phyloP scores from a whole-genome alignment of 2,113 vertebrate species.

The Dicerorhinus sumatrensis region DNA sequence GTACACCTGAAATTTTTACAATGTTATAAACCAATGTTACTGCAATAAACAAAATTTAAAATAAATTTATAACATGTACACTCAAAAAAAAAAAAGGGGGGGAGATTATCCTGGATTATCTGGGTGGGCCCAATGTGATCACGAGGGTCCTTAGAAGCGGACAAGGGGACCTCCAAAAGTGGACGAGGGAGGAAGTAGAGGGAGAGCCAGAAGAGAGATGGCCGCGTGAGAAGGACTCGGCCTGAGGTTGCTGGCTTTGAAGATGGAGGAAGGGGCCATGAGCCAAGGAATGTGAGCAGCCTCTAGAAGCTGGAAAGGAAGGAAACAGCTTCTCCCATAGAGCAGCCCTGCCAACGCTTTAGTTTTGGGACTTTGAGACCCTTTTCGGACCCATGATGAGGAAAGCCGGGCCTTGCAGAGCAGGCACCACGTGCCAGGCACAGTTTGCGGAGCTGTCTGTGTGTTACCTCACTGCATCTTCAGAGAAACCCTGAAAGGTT shows the following conservation, averaged over 20 bases:
- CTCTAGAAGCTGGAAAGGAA: not conserved
- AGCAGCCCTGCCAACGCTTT: not conserved
- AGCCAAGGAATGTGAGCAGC: not conserved
- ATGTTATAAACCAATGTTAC: too few species aligned
- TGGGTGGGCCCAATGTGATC: not conserved
- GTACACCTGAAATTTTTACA: too few species aligned
- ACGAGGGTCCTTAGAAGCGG: not conserved
- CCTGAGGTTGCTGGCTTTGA: not conserved
- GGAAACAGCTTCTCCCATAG: not conserved
- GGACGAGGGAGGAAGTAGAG: not conserved
- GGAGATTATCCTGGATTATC: not conserved
- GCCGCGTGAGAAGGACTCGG: not conserved
- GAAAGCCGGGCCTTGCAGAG: not conserved
- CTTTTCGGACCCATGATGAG: fast-evolving
- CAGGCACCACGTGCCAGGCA: fast-evolving
- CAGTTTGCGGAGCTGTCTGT: fast-evolving
- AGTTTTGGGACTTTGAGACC: not conserved
- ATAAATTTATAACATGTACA: too few species aligned
- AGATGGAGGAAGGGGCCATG: not conserved
- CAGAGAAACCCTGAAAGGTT: not conserved
- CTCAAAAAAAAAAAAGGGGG: too few species aligned
- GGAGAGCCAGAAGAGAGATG: not conserved
- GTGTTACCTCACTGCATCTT: fast-evolving
- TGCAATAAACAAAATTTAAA: too few species aligned
- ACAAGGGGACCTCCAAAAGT: too few species aligned